Evolutionary conservation across 2,113 vertebrate species (phyloP).

Genomic region (Gulo gulo): DNA sequence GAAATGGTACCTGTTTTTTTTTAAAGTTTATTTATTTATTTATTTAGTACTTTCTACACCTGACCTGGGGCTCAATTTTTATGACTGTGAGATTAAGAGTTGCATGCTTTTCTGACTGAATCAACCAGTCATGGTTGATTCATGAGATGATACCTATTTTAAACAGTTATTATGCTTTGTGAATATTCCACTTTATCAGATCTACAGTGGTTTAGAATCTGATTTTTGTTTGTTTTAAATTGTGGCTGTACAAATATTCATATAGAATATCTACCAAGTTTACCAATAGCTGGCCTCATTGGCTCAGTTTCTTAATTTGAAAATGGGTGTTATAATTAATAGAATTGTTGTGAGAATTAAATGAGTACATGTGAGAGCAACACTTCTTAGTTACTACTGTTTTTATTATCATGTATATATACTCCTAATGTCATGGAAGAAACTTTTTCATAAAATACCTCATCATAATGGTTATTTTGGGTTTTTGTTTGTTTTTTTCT

Average conservation of each 20-base stretch:
- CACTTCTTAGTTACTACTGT: neutral
- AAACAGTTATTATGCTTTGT: neutral
- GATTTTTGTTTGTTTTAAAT: conserved; percentile 26
- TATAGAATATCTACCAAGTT: neutral
- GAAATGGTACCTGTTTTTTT: neutral
- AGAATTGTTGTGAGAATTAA: conserved; percentile 40
- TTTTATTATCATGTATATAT: neutral
- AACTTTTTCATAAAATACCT: conserved; percentile 18
- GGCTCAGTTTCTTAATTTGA: conserved; percentile 47
- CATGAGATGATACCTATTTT: neutral
- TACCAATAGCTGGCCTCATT: neutral
- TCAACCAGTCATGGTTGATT: neutral
- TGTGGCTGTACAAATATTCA: neutral
- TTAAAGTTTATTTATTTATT: too few species aligned
- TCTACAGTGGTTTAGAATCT: conserved; percentile 7
- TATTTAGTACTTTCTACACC: neutral
- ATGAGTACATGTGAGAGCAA: neutral
- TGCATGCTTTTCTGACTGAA: neutral
- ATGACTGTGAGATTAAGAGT: neutral
- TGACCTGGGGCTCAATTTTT: neutral
- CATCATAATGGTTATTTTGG: neutral
- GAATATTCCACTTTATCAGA: conserved; percentile 22
- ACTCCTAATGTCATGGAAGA: neutral
- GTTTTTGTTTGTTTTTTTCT: neutral
- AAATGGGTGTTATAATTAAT: conserved; percentile 15